phyloP scores from a whole-genome alignment of 92 coral and sea anemone genomes.

The Siderastrea radians region DNA sequence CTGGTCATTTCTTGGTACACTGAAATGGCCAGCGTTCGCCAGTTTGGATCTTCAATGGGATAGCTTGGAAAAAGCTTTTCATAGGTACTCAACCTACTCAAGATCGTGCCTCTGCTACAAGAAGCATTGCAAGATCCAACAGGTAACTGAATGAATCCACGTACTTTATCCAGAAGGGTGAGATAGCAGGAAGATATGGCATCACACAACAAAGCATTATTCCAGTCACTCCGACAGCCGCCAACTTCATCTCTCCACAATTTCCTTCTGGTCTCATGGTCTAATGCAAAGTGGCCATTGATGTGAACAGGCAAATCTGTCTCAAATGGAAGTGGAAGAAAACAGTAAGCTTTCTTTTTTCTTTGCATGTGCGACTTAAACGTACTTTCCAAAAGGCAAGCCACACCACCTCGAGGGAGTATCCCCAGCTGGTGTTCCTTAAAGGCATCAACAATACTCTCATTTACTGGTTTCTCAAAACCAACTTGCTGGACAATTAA shows the following conservation, averaged over 20 bases:
- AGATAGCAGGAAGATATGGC: slow-evolving; percentile 76
- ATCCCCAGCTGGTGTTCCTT: slow-evolving; percentile 50
- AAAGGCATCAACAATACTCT: slow-evolving; percentile 34
- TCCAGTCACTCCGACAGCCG: slow-evolving; percentile 77
- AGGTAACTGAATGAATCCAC: slow-evolving; percentile 24
- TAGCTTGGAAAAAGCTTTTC: slow-evolving; percentile 60
- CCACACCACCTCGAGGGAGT: slow-evolving; percentile 87
- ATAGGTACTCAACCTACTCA: slow-evolving; percentile 30
- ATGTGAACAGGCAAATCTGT: slow-evolving; percentile 85
- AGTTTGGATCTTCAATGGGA: slow-evolving; percentile 19
- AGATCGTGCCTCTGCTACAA: background rate
- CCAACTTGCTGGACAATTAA: slow-evolving; percentile 74
- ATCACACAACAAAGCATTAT: slow-evolving; percentile 47
- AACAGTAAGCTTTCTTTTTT: slow-evolving; percentile 56
- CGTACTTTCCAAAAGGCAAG: slow-evolving; percentile 39
- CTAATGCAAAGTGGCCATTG: slow-evolving; percentile 86
- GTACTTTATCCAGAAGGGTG: slow-evolving; percentile 54
- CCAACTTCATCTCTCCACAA: slow-evolving; percentile 74
- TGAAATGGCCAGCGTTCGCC: slow-evolving; percentile 67
- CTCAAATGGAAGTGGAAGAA: slow-evolving; percentile 82
- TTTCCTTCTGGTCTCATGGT: slow-evolving; percentile 74
- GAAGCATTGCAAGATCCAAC: too few relatives aligned
- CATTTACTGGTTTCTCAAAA: slow-evolving; percentile 26
- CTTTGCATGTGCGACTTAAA: slow-evolving; percentile 1
- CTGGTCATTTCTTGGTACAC: slow-evolving; percentile 64